Conservation (phyloP, 2,888 invertebrate genomes). For the Blastobasis adustella region DNA sequence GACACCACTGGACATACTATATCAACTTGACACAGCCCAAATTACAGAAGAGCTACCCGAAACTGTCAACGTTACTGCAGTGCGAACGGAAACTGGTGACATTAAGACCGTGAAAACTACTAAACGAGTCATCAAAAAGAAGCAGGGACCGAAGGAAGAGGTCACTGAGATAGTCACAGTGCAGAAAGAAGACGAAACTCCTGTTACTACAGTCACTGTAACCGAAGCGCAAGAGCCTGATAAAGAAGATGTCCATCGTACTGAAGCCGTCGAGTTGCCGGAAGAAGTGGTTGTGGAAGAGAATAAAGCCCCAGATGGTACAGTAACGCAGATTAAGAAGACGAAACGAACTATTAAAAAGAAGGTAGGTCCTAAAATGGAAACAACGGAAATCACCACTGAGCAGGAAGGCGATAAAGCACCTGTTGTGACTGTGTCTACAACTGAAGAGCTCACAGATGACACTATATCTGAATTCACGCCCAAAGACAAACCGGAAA, state of each 20-base stretch:
- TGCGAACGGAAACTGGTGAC: slow-evolving; percentile 20
- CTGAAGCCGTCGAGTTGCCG: slow-evolving; percentile 25
- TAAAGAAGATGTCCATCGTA: slow-evolving; percentile 6
- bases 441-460: slow-evolving; percentile 20
- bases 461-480: slow-evolving; percentile 18
- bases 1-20: slow-evolving; percentile 9
- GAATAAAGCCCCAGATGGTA: slow-evolving; percentile 30
- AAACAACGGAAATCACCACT: slow-evolving; percentile 21
- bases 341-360: slow-evolving; percentile 58
- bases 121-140: slow-evolving; percentile 21
- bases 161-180: slow-evolving; percentile 17
- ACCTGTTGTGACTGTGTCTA: slow-evolving; percentile 24
- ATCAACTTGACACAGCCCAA: slow-evolving; percentile 9
- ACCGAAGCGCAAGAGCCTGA: slow-evolving; percentile 6
- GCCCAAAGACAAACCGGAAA: slow-evolving; percentile 17
- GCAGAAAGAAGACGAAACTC: slow-evolving; percentile 19
- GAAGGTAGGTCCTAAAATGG: slow-evolving; percentile 34
- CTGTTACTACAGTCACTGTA: slow-evolving; percentile 19
- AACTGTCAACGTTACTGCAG: slow-evolving; percentile 20
- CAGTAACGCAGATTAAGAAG: slow-evolving; percentile 41
- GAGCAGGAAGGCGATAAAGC: slow-evolving; percentile 14
- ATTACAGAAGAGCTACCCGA: slow-evolving; percentile 13
- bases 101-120: slow-evolving; percentile 31
- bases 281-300: slow-evolving; percentile 33
- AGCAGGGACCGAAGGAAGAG: slow-evolving; percentile 20